A percentile compares a stretch with the other conserved stretches of the same genome.
Evolutionary conservation across 2,888 invertebrate genomes (phyloP).

Genomic region (Caenorhabditis zanzibari): DNA sequence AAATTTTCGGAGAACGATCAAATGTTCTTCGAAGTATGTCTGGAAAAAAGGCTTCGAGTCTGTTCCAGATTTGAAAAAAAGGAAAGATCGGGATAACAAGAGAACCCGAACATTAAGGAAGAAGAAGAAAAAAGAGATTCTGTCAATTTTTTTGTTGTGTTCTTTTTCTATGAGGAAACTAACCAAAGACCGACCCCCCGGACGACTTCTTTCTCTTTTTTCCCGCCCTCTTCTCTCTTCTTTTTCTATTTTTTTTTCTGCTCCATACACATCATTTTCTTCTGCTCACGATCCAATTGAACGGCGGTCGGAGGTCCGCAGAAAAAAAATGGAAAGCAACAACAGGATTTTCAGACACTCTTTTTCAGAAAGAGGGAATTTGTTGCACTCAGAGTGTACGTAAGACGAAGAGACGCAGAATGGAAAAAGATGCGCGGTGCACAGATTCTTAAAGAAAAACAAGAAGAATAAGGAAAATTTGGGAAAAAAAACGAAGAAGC

Average conservation of each 20-base stretch:
- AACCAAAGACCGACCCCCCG: slow-evolving; percentile 42
- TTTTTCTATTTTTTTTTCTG: not conserved
- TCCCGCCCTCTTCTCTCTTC: not conserved
- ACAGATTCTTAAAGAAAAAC: slow-evolving; percentile 36
- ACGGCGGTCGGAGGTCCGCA: slow-evolving; percentile 36
- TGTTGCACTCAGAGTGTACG: slow-evolving; percentile 32
- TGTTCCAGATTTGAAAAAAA: not conserved
- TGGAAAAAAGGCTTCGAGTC: slow-evolving; percentile 24
- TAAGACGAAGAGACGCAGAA: slow-evolving; percentile 30
- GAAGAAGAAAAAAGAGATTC: slow-evolving; percentile 7
- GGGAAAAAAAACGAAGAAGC: slow-evolving; percentile 13
- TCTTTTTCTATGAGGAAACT: slow-evolving; percentile 12
- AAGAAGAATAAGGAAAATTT: slow-evolving; percentile 11
- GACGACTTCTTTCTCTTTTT: slow-evolving; percentile 1
- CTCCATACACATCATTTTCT: slow-evolving; percentile 24
- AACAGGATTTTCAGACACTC: slow-evolving; percentile 24
- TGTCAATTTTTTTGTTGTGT: not conserved
- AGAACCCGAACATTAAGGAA: not conserved
- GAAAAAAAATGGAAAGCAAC: slow-evolving; percentile 3
- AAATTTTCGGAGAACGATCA: not conserved
- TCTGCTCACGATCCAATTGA: slow-evolving; percentile 50
- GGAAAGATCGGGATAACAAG: slow-evolving; percentile 1
- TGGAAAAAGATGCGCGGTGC: slow-evolving; percentile 35
- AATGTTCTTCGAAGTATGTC: not conserved
- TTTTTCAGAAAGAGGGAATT: slow-evolving; percentile 8